A percentile compares a stretch with the other conserved stretches of the same genome.
These are phyloP conservation scores for Nasonia longicornis DNA, from an alignment of 1,140 invertebrate genomes.

Conservation along the genomic window DNA sequence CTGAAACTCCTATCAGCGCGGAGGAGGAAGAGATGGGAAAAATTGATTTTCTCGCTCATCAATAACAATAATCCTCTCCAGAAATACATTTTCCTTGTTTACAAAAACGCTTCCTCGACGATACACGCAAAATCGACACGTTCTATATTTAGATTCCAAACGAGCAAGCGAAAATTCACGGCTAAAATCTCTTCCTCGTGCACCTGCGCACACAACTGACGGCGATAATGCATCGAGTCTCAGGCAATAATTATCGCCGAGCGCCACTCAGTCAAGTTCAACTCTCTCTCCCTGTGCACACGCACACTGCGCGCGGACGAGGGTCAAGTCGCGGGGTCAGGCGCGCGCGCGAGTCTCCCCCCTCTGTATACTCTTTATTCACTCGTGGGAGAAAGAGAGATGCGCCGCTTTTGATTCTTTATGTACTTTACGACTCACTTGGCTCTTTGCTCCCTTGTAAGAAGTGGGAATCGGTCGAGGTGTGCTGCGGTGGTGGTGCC, in stretches of 20 bases:
- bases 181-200: background rate
- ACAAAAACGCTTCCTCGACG: background rate
- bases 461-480: background rate
- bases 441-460: background rate
- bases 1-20: background rate
- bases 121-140: too few species aligned
- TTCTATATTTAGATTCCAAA: too few species aligned
- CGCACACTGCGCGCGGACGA: background rate
- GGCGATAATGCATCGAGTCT: background rate
- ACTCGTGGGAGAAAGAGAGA: conserved; percentile 1
- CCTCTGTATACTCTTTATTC: background rate
- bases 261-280: conserved; percentile 21
- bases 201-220: background rate
- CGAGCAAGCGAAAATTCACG: background rate
- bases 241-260: conserved; percentile 3
- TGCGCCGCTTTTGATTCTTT: background rate
- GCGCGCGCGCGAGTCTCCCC: background rate
- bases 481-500: too few species aligned
- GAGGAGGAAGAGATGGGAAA: background rate
- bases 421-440: conserved; percentile 1
- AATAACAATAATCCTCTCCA: background rate
- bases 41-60: background rate
- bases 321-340: conserved; percentile 12
- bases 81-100: too few species aligned
- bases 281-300: background rate